Evolutionary conservation across 2,888 invertebrate species (phyloP).

Genomic region (Drosophila suboccidentalis): DNA sequence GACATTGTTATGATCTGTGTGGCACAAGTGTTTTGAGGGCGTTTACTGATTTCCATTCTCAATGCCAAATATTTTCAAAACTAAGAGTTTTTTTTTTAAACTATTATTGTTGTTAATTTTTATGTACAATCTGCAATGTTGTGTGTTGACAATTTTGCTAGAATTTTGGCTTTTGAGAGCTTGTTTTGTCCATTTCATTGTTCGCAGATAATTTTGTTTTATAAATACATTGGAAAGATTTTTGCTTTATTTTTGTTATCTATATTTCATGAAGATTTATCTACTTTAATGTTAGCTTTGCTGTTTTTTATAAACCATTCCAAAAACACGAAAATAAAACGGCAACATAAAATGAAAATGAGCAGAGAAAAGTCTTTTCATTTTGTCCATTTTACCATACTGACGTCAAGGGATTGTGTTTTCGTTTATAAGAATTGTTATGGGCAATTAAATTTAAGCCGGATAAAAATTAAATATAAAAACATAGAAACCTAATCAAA

Average conservation of each 20-base stretch:
- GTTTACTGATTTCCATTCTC: constrained; percentile 18
- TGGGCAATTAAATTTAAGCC: constrained; percentile 36
- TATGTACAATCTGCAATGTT: constrained; percentile 27
- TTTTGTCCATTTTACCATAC: constrained; percentile 33
- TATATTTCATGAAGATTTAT: constrained; percentile 61
- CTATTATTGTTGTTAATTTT: constrained; percentile 31
- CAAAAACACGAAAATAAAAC: constrained; percentile 44
- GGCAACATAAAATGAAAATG: constrained; percentile 34
- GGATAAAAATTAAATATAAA: constrained; percentile 23
- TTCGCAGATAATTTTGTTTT: constrained; percentile 61
- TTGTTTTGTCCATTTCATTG: constrained; percentile 34
- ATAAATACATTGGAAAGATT: constrained; percentile 49
- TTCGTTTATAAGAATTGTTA: constrained; percentile 41
- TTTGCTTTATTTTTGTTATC: constrained; percentile 6
- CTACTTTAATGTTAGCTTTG: constrained; percentile 28
- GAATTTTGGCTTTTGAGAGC: constrained; percentile 15
- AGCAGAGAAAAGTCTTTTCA: constrained; percentile 23
- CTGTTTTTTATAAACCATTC: constrained; percentile 31
- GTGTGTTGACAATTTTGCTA: constrained; percentile 46
- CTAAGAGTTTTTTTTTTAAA: constrained; percentile 21
- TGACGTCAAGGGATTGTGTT: constrained; percentile 67
- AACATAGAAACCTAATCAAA: not conserved
- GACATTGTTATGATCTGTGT: constrained; percentile 69
- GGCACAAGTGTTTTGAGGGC: constrained; percentile 61
- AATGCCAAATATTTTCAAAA: constrained; percentile 47